Percentiles rank a stretch among this genome's conserved stretches.
Conservation (phyloP, 2,113 vertebrate species). For the Hemicordylus capensis region DNA sequence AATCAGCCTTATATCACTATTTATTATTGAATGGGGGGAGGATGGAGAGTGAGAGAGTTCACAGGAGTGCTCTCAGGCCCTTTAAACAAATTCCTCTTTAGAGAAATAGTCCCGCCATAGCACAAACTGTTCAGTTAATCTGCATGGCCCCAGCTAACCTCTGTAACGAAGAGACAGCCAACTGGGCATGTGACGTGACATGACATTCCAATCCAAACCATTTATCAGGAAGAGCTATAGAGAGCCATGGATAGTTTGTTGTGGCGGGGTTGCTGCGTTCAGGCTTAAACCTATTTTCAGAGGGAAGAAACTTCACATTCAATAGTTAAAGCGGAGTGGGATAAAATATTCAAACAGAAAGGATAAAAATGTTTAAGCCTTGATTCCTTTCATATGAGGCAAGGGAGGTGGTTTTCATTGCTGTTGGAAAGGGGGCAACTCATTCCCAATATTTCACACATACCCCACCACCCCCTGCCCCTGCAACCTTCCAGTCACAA, state of each 20-base stretch:
- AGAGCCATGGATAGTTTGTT: neutral
- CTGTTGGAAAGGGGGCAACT: neutral
- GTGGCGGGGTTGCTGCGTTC: neutral
- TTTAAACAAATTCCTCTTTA: neutral
- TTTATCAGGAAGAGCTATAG: constrained; percentile 16
- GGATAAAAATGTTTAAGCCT: neutral
- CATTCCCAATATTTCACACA: too few relatives aligned
- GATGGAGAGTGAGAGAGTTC: neutral
- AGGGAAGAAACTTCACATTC: neutral
- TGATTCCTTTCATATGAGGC: neutral
- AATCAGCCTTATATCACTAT: neutral
- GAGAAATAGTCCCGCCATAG: neutral
- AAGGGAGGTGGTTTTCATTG: neutral
- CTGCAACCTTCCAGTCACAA: too few relatives aligned
- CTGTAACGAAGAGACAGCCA: neutral
- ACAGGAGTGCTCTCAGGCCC: neutral
- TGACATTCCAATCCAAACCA: constrained; percentile 13
- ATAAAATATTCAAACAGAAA: neutral
- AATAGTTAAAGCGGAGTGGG: neutral
- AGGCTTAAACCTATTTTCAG: neutral
- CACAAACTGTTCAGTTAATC: neutral
- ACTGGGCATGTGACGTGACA: constrained; percentile 13
- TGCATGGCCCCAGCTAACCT: constrained; percentile 1
- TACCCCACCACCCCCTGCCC: neutral
- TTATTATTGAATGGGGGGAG: neutral